These are phyloP conservation scores for Alviniconcha strummeri DNA, from an alignment of 2,888 invertebrate species.

Conservation along the genomic window DNA sequence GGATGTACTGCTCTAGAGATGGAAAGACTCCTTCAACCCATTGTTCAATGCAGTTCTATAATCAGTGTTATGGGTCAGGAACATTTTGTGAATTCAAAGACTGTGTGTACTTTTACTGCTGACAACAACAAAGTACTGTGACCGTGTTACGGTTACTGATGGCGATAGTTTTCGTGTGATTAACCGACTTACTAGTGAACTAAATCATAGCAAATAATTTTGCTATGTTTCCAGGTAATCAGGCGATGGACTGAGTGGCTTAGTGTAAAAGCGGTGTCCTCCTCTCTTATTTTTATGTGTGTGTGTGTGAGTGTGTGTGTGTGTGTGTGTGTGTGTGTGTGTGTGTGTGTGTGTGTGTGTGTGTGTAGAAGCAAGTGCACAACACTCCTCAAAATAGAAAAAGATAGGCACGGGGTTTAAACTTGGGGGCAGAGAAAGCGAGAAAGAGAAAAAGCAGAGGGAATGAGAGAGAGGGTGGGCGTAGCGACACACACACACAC, in stretches of 20 bases:
- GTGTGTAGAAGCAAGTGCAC: not conserved
- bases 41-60: too few species aligned
- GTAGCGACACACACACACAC: not conserved
- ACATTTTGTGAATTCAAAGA: too few species aligned
- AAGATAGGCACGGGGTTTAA: not conserved
- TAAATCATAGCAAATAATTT: not conserved
- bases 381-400: not conserved
- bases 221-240: not conserved
- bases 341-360: conserved; percentile 19
- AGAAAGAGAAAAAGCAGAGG: not conserved
- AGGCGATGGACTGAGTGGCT: too few species aligned
- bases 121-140: too few species aligned
- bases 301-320: conserved; percentile 3
- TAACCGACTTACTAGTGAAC: not conserved
- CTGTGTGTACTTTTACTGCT: too few species aligned
- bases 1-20: too few species aligned
- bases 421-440: not conserved
- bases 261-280: too few species aligned
- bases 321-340: conserved; percentile 19
- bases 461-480: not conserved
- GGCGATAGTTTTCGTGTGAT: too few species aligned
- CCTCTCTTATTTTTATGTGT: too few species aligned
- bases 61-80: too few species aligned
- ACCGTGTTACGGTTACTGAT: too few species aligned
- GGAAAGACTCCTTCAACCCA: too few species aligned